phyloP scores from a whole-genome alignment of 2,888 invertebrate genomes.

The Nemotelus nigrinus region DNA sequence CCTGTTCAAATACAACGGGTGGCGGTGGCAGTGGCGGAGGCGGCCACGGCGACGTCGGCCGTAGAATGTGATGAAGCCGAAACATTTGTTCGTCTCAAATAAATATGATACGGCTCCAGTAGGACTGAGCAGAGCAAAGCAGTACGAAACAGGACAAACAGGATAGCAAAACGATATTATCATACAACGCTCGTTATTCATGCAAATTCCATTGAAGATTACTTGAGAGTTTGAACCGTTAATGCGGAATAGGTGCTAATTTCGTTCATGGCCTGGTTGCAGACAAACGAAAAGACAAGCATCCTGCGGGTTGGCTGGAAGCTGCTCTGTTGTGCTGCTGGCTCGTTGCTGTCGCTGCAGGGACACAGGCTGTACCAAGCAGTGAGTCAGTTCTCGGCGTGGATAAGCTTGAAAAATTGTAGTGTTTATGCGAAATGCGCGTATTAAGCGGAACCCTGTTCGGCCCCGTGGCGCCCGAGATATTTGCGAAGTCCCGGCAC shows the following conservation, averaged over 20 bases:
- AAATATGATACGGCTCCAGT: constrained; percentile 19
- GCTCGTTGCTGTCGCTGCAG: background rate
- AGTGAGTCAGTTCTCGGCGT: background rate
- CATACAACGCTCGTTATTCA: constrained; percentile 43
- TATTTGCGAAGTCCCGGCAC: background rate
- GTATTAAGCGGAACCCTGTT: background rate
- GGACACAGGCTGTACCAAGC: background rate
- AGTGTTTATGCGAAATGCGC: constrained; percentile 2
- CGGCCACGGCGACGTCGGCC: too few relatives aligned
- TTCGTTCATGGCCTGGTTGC: background rate
- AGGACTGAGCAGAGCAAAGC: background rate
- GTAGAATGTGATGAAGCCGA: too few relatives aligned
- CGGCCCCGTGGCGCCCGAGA: too few relatives aligned
- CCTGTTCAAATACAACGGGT: too few relatives aligned
- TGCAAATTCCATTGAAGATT: constrained; percentile 41
- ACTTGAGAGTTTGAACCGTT: constrained; percentile 37
- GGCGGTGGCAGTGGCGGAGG: too few relatives aligned
- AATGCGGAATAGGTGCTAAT: constrained; percentile 41
- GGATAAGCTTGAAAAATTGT: constrained; percentile 37
- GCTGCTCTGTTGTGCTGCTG: background rate
- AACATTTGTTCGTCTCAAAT: background rate
- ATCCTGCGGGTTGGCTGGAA: too few relatives aligned
- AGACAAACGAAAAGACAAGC: too few relatives aligned
- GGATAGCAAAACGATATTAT: constrained; percentile 8
- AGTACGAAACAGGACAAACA: too few relatives aligned